Evolutionary conservation across 2,113 vertebrate genomes (phyloP), one percentile per base, ranked within the genome.

Genomic region (Carlito syrichta): DNA sequence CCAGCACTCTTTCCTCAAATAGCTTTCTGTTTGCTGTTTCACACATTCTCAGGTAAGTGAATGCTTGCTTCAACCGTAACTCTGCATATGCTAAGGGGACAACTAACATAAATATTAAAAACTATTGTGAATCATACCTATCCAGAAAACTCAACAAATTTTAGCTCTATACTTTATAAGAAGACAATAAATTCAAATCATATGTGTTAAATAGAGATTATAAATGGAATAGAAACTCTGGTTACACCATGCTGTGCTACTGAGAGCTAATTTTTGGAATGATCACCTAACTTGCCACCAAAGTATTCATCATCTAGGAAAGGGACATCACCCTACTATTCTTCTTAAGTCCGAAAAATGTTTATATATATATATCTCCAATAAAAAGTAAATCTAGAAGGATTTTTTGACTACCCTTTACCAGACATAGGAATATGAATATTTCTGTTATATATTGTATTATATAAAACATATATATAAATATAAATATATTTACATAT

Each of bases 71-170:
- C 23, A 1, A 0, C 3, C 1, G 12, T 32, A 6, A 30, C 23
- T 50, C 43, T 22, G 0, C 2, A 5, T 0, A 17, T 5, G 1
- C 2, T 0, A 2, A 35, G 8, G 43, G 30, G 12, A 3, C 0
- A 48, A 40, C 13, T 8, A 19, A 2, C 0, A 0, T 11, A 5
- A 2, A 1, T 13, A n/a, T 1, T 1, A 45, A 35, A 38, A 1
- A 12, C 45, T 7, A 3, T 0, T 5, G 4, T 3, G 22, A n/a
- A 25, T 4, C 10, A 30, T 6, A 1, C 3, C 22, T 0, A 0
- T 8, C n/a, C 6, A 43, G 20, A 74, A 19, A 48, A 40, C 45
- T 52, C 52, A 3, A 35, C 66, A 5, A 30, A 10, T 16, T 38
- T 54, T 23, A 77, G 77, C 79, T 71, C 38, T 35, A 35, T 54